Evolutionary conservation across 2,113 vertebrate species (phyloP), one percentile per base, ranked within the genome.

Genomic region (Tretioscincus oriximinensis): DNA sequence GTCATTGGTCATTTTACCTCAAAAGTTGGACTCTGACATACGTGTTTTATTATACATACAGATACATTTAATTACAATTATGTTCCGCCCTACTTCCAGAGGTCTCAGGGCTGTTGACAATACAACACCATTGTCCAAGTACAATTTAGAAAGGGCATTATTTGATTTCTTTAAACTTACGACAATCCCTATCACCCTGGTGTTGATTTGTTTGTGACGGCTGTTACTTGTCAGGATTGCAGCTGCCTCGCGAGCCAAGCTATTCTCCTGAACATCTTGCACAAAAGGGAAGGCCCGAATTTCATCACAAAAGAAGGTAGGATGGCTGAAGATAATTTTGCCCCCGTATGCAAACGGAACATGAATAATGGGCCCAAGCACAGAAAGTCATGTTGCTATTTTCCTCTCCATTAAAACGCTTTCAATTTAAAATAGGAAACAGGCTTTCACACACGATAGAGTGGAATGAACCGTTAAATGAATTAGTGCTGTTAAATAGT

Each of bases 281-380:
- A 98, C 24, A 96, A 96, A 92, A 97, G 97, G 88, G 98, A 99
- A 92, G 98, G 98, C 28, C 95, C 96, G 2, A 88, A 97, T 90
- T 98, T 97, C 82, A 95, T 99, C 51, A 93, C 94, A n/a, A 96
- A 90, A 88, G 97, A 99, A 84, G 97, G 98, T 99, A 95, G 89
- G 92, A 76, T 47, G 51, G 60, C 67, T 60, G 76, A 51, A 83
- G 58, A 28, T 70, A 78, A 82, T 20, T 87, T 31, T 72, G n/a
- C 35, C 26, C 80, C 68, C 22, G 54, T 31, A 74, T 35, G 74
- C 81, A 18, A 58, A 18, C 61, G 69, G 76, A 75, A 80, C 31
- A 49, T 80, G 67, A 86, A 76, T 89, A 78, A 85, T 72, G 78
- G 79, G 66, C 28, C 9, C 77, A 26, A 76, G 61, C 35, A 61